Base-by-base conservation (phyloP, 2,797 vertebrate species). In the Poliocrania exsul region DNA sequence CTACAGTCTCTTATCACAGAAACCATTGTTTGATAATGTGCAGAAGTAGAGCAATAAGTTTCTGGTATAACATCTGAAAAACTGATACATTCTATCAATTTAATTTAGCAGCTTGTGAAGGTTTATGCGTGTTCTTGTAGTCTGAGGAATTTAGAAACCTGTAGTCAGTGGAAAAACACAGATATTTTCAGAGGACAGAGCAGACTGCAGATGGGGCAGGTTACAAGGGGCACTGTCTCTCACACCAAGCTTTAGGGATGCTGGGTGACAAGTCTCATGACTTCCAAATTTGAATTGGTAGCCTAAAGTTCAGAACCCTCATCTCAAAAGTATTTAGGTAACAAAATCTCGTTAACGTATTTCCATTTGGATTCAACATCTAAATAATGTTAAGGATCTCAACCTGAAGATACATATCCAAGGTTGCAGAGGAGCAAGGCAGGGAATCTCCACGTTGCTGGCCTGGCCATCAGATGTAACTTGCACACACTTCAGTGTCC, bases 31-130 rank as follows among this genome's bases (percentile, higher is more conserved):
- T 65, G 58, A 56, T 90, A 86, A 83, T 53, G 23, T 62, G 58
- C 62, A 81, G 46, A 95, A 92, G 56, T 81, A 61, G 84, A 92
- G 74, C 33, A 93, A 87, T 87, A 94, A 67, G 83, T 92, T 78
- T 87, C 56, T 9, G 0, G 6, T 64, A 35, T 56, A 84, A 28
- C 37, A 77, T 60, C 64, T 91, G 77, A 80, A 88, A 83, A 75
- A 37, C 17, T 2, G 64, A 72, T 67, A 28, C 21, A 25, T 60
- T 88, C 61, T 44, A n/a, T 61, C 35, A 83, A 47, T 70, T 84
- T 81, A 49, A 71, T 82, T 81, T 70, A 70, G 23, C 16, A 25
- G 5, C 6, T 1, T 47, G 3, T 51, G 51, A 29, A 31, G 13
- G 31, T 57, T 33, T 77, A 28, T 49, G 6, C 40, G 8, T 77